phyloP scores from a whole-genome alignment of 1,140 invertebrate species.

The Panulirus ornatus region DNA sequence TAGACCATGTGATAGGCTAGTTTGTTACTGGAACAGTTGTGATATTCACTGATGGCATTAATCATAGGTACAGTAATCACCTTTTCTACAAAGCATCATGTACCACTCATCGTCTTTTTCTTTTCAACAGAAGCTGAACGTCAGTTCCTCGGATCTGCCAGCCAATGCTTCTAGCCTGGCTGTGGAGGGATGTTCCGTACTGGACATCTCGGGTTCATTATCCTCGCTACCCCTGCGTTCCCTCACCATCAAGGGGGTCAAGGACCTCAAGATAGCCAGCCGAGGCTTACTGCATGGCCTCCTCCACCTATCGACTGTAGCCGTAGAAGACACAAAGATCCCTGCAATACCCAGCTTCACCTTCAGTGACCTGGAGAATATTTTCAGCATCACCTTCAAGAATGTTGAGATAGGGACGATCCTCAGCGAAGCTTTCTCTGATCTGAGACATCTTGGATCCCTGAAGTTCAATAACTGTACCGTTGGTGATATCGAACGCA shows the following conservation, averaged over 20 bases:
- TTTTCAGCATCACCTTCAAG: not conserved
- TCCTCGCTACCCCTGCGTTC: not conserved
- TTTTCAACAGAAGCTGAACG: not conserved
- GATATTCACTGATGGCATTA: too few relatives aligned
- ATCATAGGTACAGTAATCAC: too few relatives aligned
- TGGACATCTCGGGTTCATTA: not conserved
- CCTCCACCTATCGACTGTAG: not conserved
- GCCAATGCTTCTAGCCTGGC: not conserved
- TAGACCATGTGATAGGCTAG: too few relatives aligned
- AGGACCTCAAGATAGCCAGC: not conserved
- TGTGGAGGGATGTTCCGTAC: not conserved
- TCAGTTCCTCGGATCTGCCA: not conserved
- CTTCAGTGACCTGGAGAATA: conserved; percentile 5
- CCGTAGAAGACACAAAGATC: conserved; percentile 16
- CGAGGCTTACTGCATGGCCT: not conserved
- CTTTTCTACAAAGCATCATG: too few relatives aligned
- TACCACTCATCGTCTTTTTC: too few relatives aligned
- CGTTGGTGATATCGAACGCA: conserved; percentile 7
- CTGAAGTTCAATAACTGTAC: conserved; percentile 11
- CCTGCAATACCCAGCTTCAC: conserved; percentile 16
- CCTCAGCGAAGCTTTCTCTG: conserved; percentile 24
- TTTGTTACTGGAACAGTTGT: too few relatives aligned
- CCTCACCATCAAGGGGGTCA: not conserved
- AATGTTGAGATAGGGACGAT: conserved; percentile 26
- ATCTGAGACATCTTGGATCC: not conserved